Evolutionary conservation across 1,140 invertebrate species (phyloP).

Genomic region (Drosophila quadrilineata): DNA sequence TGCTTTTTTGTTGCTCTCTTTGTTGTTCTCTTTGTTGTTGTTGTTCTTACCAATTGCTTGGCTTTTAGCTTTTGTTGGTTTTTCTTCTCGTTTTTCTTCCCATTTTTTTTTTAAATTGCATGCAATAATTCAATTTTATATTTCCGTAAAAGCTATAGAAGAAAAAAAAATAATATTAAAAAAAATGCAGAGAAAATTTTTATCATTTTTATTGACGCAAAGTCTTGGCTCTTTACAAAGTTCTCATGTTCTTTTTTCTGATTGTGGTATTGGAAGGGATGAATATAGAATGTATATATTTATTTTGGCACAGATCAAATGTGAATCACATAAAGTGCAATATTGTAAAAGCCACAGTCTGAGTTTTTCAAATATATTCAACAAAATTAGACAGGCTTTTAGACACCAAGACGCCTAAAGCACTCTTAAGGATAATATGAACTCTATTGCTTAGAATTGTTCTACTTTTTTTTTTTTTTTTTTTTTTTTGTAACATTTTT

Average conservation of each 20-base stretch:
- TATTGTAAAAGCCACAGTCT: background rate
- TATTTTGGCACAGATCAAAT: slow-evolving; percentile 29
- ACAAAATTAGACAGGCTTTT: background rate
- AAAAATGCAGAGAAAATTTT: slow-evolving; percentile 40
- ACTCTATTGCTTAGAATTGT: too few species aligned
- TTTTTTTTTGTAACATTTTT: slow-evolving; percentile 18
- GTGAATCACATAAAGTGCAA: background rate
- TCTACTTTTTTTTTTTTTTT: background rate
- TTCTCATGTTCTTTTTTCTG: slow-evolving; percentile 5
- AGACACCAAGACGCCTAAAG: background rate
- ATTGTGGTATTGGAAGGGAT: background rate
- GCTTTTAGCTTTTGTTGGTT: slow-evolving; percentile 78
- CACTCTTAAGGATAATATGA: too few species aligned
- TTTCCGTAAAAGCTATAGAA: slow-evolving; percentile 61
- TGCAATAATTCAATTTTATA: slow-evolving; percentile 81
- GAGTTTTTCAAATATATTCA: background rate
- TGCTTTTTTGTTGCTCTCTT: slow-evolving; percentile 33
- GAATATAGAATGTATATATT: background rate
- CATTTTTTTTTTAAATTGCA: slow-evolving; percentile 68
- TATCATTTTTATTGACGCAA: slow-evolving; percentile 75
- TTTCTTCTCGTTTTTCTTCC: too few species aligned
- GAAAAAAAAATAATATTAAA: background rate
- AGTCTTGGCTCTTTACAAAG: slow-evolving; percentile 27
- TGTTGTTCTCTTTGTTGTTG: slow-evolving; percentile 44
- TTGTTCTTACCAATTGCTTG: slow-evolving; percentile 30